phyloP scores from a whole-genome alignment of 2,888 invertebrate species.

The Petrolisthes manimaculis region DNA sequence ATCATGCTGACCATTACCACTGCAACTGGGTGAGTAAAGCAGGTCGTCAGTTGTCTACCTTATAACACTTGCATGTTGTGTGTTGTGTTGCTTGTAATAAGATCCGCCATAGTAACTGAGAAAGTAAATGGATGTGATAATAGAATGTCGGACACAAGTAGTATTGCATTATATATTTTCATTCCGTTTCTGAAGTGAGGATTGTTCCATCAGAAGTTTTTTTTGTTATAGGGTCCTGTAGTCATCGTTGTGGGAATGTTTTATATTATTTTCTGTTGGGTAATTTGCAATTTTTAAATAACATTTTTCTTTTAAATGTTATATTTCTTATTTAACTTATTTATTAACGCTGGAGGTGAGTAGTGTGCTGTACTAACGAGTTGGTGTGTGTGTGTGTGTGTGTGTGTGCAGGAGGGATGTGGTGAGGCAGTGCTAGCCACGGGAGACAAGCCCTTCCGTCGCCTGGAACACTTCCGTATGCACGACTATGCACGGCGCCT shows the following conservation, averaged over 20 bases:
- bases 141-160: no score
- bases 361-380: background rate
- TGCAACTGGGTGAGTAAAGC: slow-evolving; percentile 84
- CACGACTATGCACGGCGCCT: slow-evolving; percentile 77
- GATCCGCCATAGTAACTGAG: no score
- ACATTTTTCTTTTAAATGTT: slow-evolving; percentile 4
- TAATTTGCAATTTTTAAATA: background rate
- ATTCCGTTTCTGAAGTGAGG: no score
- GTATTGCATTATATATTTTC: no score
- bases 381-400: background rate
- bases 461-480: slow-evolving; percentile 88
- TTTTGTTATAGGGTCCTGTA: no score
- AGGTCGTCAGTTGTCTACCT: no score
- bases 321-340: slow-evolving; percentile 3
- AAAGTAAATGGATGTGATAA: no score
- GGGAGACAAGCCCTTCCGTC: slow-evolving; percentile 80
- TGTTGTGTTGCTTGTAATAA: no score
- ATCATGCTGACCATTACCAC: slow-evolving; percentile 87
- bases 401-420: slow-evolving; percentile 78
- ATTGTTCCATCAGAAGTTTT: no score
- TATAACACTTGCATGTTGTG: no score
- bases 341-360: background rate
- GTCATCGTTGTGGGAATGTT: background rate
- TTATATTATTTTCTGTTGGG: background rate
- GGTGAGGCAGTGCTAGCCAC: slow-evolving; percentile 82